Base-by-base conservation (phyloP, 2,888 invertebrate species). In the Aphodius sticticus region DNA sequence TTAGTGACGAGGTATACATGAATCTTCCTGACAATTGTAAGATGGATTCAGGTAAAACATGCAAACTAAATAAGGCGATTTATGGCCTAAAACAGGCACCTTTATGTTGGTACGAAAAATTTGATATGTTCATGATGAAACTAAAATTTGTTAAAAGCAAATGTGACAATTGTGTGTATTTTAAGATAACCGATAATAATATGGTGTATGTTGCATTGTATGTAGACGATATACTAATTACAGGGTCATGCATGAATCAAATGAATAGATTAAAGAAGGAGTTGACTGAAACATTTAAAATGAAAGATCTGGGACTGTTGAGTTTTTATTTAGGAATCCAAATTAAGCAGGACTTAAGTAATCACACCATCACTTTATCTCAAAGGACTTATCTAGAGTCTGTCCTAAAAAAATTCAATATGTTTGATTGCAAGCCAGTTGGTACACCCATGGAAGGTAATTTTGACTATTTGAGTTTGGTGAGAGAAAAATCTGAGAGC, bases 311-410 rank as follows among this genome's bases (percentile, higher is more conserved):
- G 70, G 77, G 80, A 2, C 16, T 78, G 6, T 53, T 77, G 12
- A 37, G 69, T 53, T 37, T 77, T 37, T 80, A 80, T 70, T 76
- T 80, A 80, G 78, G 78, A 14, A 80, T 80, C 70, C 36, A 75
- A 70, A 74, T 80, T 38, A 76, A 70, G 37, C 78, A 80, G 74
- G 69, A 80, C 75, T 16, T 80, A 37, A 69, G 76, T n/a, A 70
- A 75, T 38, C 76, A 78, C 5, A 38, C 69, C 35, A 74, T 69
- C n/a, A 70, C 26, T 16, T 38, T 80, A 69, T 69, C 36, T 69
- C 80, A 78, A 69, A 69, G 35, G 70, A 76, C 69, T 38, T 80
- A 78, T 70, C 70, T 80, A n/a, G 69, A 76, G 15, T n/a, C 35
- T 9, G 26, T 74, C 16, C 7, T 38, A 26, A 72, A 72, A 16